A percentile compares a stretch with the other conserved stretches of the same genome.
phyloP scores from a whole-genome alignment of 2,888 invertebrate genomes.

The Lycocerus yunnanus region DNA sequence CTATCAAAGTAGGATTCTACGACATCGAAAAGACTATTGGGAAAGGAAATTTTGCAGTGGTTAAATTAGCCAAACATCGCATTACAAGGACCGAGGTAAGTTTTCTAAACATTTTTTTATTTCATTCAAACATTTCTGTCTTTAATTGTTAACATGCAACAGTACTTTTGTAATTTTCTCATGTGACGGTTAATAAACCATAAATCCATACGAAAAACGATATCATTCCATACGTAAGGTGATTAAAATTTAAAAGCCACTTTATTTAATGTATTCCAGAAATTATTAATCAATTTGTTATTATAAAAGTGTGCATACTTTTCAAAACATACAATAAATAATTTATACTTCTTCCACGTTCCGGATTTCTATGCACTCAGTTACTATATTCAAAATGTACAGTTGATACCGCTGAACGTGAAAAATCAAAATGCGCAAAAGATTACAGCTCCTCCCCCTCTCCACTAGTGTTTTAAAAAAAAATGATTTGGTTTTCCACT shows the following conservation, averaged over 20 bases:
- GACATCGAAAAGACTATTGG: conserved; percentile 98
- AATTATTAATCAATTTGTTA: background rate
- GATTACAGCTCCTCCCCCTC: too few species aligned
- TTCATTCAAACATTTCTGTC: background rate
- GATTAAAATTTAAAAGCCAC: background rate
- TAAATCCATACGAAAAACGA: background rate
- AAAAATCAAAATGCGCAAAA: too few species aligned
- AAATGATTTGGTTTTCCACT: too few species aligned
- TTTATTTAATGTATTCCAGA: background rate
- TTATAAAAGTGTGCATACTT: background rate
- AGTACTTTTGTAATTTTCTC: background rate
- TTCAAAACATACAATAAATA: background rate
- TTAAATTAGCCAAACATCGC: conserved; percentile 95
- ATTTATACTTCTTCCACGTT: background rate
- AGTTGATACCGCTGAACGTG: too few species aligned
- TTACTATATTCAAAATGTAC: too few species aligned
- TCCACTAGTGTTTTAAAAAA: too few species aligned
- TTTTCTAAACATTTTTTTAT: conserved; percentile 21
- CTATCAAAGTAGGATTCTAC: conserved; percentile 94
- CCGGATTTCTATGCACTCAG: background rate
- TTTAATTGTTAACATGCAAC: background rate
- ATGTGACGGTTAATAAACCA: background rate
- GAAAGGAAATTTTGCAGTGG: conserved; percentile 99
- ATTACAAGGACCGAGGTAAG: conserved; percentile 98
- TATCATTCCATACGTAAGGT: too few species aligned